A percentile compares a stretch with the other conserved stretches of the same genome.
phyloP scores from a whole-genome alignment of 2,888 invertebrate genomes.

The Pollenia angustigena region DNA sequence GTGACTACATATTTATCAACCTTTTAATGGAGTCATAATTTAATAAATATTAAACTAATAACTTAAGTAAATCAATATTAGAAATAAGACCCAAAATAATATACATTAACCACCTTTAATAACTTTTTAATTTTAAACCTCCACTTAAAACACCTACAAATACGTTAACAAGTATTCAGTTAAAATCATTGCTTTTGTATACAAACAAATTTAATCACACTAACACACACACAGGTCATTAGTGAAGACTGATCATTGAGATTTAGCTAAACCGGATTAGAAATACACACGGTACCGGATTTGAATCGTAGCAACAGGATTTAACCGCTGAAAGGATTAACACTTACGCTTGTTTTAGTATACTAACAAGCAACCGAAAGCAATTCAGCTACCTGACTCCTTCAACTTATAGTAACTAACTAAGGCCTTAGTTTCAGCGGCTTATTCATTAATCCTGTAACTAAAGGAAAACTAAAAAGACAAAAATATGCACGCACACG shows the following conservation, averaged over 20 bases:
- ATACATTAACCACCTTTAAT: neutral
- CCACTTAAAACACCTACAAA: conserved; percentile 10
- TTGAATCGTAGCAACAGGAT: conserved; percentile 41
- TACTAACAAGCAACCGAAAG: neutral
- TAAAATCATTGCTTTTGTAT: conserved; percentile 11
- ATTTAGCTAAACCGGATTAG: conserved; percentile 62
- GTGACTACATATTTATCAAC: too few species aligned
- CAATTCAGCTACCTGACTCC: neutral
- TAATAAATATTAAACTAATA: too few species aligned
- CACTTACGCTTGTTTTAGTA: neutral
- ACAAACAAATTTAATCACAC: neutral
- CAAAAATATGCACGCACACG: neutral
- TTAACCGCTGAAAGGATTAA: conserved; percentile 68
- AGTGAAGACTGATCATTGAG: conserved; percentile 47
- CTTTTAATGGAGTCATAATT: too few species aligned
- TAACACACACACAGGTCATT: conserved; percentile 32
- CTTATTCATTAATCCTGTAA: conserved; percentile 55
- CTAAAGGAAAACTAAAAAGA: neutral
- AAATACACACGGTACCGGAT: conserved; percentile 51
- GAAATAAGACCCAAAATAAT: too few species aligned
- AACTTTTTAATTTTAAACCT: neutral
- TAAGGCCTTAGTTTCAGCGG: neutral
- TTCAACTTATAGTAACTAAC: neutral
- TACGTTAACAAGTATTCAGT: neutral
- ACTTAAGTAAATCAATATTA: too few species aligned